phyloP scores from a whole-genome alignment of 2,113 vertebrate genomes.

The Pseudopipra pipra region DNA sequence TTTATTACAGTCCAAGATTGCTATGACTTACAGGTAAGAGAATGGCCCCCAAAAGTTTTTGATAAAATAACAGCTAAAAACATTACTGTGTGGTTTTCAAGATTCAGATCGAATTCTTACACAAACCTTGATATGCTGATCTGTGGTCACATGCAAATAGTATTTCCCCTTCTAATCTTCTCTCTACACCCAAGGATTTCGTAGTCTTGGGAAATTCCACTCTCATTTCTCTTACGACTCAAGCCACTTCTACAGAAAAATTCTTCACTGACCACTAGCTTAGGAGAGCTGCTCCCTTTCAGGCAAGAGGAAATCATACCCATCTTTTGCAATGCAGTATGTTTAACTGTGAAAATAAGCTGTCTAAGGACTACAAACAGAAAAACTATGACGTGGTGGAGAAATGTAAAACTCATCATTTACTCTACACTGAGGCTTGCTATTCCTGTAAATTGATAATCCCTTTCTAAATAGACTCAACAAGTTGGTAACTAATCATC shows the following conservation, averaged over 20 bases:
- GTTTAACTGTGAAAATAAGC: not conserved
- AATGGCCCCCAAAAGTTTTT: not conserved
- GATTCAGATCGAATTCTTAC: not conserved
- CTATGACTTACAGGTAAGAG: not conserved
- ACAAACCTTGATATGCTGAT: not conserved
- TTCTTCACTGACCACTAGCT: not conserved
- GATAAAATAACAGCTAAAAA: not conserved
- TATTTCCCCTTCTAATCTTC: not conserved
- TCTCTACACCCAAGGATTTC: not conserved
- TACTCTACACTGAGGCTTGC: not conserved
- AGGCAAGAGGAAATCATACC: not conserved
- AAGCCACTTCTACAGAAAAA: not conserved
- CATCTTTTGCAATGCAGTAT: not conserved
- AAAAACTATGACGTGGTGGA: not conserved
- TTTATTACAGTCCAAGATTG: not conserved
- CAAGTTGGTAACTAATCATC: not conserved
- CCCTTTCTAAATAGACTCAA: not conserved
- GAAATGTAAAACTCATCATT: not conserved
- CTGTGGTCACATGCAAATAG: not conserved
- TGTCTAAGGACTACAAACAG: not conserved
- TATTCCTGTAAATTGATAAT: not conserved
- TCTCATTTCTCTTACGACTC: not conserved
- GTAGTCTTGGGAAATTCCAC: not conserved
- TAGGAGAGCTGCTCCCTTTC: not conserved
- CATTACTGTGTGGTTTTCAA: not conserved